A percentile compares a stretch with the other conserved stretches of the same genome.
phyloP scores from a whole-genome alignment of 2,113 vertebrate species.

The Notechis scutatus region DNA sequence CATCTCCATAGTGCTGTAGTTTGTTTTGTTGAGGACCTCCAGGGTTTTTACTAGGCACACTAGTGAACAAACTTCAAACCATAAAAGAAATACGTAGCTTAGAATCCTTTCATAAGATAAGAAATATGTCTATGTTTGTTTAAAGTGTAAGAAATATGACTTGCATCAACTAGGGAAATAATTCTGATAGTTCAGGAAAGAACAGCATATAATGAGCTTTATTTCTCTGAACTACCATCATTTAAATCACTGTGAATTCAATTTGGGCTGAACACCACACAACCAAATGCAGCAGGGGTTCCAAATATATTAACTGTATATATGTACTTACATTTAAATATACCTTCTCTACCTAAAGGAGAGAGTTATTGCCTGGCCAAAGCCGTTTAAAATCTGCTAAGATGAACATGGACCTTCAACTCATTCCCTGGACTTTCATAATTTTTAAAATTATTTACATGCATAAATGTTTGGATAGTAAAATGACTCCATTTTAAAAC shows the following conservation, averaged over 20 bases:
- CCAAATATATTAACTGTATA: neutral
- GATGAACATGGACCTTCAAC: constrained; percentile 30
- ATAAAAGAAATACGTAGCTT: constrained; percentile 36
- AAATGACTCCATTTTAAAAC: constrained; percentile 23
- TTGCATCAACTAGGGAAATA: constrained; percentile 17
- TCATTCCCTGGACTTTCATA: constrained; percentile 27
- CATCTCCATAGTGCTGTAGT: neutral
- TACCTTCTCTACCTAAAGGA: neutral
- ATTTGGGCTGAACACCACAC: neutral
- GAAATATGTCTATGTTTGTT: constrained; percentile 44
- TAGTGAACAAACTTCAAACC: constrained; percentile 33
- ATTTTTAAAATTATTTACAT: constrained; percentile 49
- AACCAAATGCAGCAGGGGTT: neutral
- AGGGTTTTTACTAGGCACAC: constrained; percentile 44
- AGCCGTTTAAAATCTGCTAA: constrained; percentile 22
- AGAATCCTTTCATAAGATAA: constrained; percentile 40
- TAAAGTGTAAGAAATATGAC: constrained; percentile 27
- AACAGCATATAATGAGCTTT: constrained; percentile 7
- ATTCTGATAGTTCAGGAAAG: constrained; percentile 13
- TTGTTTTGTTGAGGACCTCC: constrained; percentile 30
- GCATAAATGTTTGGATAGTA: neutral
- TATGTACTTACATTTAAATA: neutral
- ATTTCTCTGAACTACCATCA: neutral
- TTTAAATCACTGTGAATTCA: neutral
- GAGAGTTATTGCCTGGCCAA: constrained; percentile 19